A percentile compares a stretch with the other conserved stretches of the same genome.
phyloP scores from a whole-genome alignment of 2,888 invertebrate genomes.

The Podotricha telesiphe region DNA sequence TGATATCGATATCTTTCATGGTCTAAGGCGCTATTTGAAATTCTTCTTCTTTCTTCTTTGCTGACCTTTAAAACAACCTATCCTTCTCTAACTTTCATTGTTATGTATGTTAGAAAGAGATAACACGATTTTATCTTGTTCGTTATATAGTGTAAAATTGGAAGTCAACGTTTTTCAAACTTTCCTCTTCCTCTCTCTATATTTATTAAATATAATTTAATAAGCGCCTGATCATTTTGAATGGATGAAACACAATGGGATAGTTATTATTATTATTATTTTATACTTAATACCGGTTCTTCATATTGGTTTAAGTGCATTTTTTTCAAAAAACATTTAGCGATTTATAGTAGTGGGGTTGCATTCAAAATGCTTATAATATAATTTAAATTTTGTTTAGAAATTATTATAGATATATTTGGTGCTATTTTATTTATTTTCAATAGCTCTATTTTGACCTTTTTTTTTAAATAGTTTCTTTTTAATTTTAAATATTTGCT shows the following conservation, averaged over 20 bases:
- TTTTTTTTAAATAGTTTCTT: too few species aligned
- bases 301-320: neutral
- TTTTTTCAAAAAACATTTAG: neutral
- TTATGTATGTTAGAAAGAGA: constrained; percentile 30
- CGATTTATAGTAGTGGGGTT: neutral
- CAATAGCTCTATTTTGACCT: neutral
- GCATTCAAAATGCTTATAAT: constrained; percentile 3
- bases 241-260: constrained; percentile 7
- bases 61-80: constrained; percentile 3
- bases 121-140: constrained; percentile 13
- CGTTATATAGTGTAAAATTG: constrained; percentile 18
- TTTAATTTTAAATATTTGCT: too few species aligned
- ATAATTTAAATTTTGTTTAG: constrained; percentile 3
- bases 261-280: constrained; percentile 13
- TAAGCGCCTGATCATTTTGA: constrained; percentile 31
- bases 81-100: constrained; percentile 28
- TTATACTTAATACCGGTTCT: constrained; percentile 4
- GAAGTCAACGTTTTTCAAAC: constrained; percentile 9
- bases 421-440: constrained; percentile 30
- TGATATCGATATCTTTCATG: constrained; percentile 42
- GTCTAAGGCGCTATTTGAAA: constrained; percentile 36
- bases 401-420: constrained; percentile 22
- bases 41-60: constrained; percentile 10
- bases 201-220: constrained; percentile 4
- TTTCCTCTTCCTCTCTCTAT: neutral